Percentiles rank a stretch among this genome's conserved stretches.
These are phyloP conservation scores for Bombylius major DNA, from an alignment of 2,888 invertebrate genomes.

Conservation along the genomic window DNA sequence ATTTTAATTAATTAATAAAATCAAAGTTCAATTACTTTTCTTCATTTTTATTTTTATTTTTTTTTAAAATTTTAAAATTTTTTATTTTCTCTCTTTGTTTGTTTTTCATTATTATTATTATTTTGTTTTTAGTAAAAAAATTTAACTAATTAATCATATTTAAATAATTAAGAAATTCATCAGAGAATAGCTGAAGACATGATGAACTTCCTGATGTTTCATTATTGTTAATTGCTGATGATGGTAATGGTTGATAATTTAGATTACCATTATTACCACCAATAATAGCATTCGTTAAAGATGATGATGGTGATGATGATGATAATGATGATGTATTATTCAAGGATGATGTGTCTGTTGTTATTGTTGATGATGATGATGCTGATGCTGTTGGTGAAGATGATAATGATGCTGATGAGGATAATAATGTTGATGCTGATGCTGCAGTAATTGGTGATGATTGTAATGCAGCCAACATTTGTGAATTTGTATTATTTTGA, in stretches of 20 bases:
- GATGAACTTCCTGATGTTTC: conserved; percentile 35
- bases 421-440: conserved; percentile 4
- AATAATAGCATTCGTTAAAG: neutral
- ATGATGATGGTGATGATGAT: neutral
- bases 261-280: neutral
- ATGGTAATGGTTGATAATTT: neutral
- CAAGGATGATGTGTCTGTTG: neutral
- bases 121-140: too few relatives aligned
- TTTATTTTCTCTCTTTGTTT: neutral
- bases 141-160: conserved; percentile 43
- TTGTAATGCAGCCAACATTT: neutral
- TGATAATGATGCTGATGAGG: neutral
- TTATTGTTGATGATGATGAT: conserved; percentile 5
- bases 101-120: neutral
- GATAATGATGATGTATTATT: conserved; percentile 1
- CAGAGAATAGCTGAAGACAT: conserved; percentile 48
- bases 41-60: too few relatives aligned
- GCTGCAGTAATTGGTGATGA: conserved; percentile 2
- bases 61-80: too few relatives aligned
- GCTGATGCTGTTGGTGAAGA: conserved; percentile 12
- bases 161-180: conserved; percentile 48
- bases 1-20: too few relatives aligned
- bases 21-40: too few relatives aligned
- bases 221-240: neutral
- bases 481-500: conserved; percentile 4